Evolutionary conservation across 2,113 vertebrate species (phyloP).

Genomic region (Colius striatus): DNA sequence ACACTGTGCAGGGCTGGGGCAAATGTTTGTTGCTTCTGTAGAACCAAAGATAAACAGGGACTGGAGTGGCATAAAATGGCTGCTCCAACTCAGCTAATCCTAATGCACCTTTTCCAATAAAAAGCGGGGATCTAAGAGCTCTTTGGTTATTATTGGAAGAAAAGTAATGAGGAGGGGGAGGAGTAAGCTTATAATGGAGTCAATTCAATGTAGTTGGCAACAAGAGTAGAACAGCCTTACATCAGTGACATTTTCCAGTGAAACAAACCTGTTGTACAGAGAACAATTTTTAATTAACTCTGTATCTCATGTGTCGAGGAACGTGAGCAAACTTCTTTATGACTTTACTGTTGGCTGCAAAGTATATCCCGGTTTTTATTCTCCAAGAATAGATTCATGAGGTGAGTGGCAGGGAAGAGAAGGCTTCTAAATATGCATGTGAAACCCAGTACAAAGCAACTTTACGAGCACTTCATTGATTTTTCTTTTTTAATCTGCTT

Average conservation of each 20-base stretch:
- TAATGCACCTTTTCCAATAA: constrained; percentile 41
- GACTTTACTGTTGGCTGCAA: constrained; percentile 67
- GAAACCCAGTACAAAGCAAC: constrained; percentile 64
- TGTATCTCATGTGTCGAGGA: constrained; percentile 75
- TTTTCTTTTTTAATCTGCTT: constrained; percentile 43
- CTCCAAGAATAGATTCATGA: constrained; percentile 77
- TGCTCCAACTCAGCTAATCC: constrained; percentile 2
- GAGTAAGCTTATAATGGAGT: constrained; percentile 63
- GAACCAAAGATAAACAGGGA: not conserved
- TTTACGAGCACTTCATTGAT: constrained; percentile 47
- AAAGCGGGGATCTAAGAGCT: not conserved
- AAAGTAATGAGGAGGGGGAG: constrained; percentile 41
- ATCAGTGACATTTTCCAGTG: constrained; percentile 76
- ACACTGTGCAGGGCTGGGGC: not conserved
- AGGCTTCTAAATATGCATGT: constrained; percentile 73
- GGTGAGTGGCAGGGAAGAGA: constrained; percentile 69
- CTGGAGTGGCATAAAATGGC: not conserved
- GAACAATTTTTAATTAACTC: constrained; percentile 81
- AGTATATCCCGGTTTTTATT: constrained; percentile 72
- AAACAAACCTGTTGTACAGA: constrained; percentile 72
- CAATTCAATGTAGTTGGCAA: constrained; percentile 57
- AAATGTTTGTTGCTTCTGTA: not conserved
- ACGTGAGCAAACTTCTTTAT: constrained; percentile 79
- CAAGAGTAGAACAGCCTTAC: constrained; percentile 66
- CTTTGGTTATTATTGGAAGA: constrained; percentile 52